These are phyloP conservation scores for Tinamus guttatus DNA, from an alignment of 2,113 vertebrate genomes.

Conservation along the genomic window DNA sequence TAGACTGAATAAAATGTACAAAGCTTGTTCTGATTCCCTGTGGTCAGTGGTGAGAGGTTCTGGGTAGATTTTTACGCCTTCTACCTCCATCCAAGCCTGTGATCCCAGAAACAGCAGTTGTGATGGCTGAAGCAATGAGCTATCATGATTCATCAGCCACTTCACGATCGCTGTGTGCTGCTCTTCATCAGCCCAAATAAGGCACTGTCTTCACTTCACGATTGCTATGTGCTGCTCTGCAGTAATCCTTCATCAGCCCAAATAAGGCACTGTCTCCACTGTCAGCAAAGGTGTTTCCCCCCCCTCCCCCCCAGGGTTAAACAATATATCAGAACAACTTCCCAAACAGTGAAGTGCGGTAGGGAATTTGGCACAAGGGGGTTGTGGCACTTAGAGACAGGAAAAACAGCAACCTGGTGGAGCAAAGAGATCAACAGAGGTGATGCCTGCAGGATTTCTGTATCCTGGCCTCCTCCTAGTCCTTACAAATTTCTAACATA, in stretches of 20 bases:
- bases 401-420: not conserved
- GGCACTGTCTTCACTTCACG: not conserved
- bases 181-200: not conserved
- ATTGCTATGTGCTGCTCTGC: not conserved
- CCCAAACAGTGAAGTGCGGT: not conserved
- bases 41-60: not conserved
- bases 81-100: not conserved
- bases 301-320: not conserved
- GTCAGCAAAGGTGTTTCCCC: not conserved
- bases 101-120: not conserved
- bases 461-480: not conserved
- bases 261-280: not conserved
- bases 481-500: not conserved
- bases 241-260: not conserved
- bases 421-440: not conserved
- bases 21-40: not conserved
- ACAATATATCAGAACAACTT: not conserved
- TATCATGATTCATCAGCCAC: not conserved
- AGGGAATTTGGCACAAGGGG: not conserved
- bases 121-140: not conserved
- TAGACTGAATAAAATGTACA: not conserved
- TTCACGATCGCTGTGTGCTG: not conserved
- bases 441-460: not conserved
- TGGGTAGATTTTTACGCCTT: not conserved
- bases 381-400: not conserved